Base-by-base conservation (phyloP, 2,888 invertebrate genomes). In the Anthoptus insignis region DNA sequence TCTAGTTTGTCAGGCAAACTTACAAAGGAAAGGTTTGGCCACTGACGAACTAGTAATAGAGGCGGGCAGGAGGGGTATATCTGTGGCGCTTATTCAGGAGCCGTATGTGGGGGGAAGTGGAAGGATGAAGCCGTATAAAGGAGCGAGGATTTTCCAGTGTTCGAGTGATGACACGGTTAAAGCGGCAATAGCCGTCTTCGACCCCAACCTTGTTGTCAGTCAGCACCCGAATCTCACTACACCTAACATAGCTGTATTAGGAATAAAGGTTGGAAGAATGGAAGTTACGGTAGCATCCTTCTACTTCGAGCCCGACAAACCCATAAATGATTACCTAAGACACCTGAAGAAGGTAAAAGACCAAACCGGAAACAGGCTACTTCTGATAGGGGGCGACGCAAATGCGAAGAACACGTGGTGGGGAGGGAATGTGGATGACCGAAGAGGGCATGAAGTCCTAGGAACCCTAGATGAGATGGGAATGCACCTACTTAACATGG, bases 21-120 rank as follows among this genome's bases (percentile, higher is more conserved):
- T 60, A 2, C 60, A 53, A 21, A 21, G 53, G 27, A 24, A 19
- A 1, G 11, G 32, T 21, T 14, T 53, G 11, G 59, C 59, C 1
- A 59, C 59, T 1, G 19, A 37, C 19, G 49, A 59, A 21, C 45
- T 57, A 9, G 1, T 67, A 1, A 11, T 66, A 0, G 61, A 65
- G 11, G 61, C 65, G 0, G 4, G 2, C 4, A 42, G 34, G 3
- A 14, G 58, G 0, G 49, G 24, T 14, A 19, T 57, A 0, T 24
- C 56, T 0, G 7, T 64, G 5, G 66, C 66, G 2, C 8, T 70
- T 0, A 5, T 67, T 0, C 65, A 67, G 22, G 59, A 59, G 24
- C 67, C 64, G 0, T 67, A 64, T 39, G 60, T 59, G 16, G 64
- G 64, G 0, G 14, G 27, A 0, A 6, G 3, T 0, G 14, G 19